Conservation (phyloP, 2,797 vertebrate species). For the Sebastes wilsoni region DNA sequence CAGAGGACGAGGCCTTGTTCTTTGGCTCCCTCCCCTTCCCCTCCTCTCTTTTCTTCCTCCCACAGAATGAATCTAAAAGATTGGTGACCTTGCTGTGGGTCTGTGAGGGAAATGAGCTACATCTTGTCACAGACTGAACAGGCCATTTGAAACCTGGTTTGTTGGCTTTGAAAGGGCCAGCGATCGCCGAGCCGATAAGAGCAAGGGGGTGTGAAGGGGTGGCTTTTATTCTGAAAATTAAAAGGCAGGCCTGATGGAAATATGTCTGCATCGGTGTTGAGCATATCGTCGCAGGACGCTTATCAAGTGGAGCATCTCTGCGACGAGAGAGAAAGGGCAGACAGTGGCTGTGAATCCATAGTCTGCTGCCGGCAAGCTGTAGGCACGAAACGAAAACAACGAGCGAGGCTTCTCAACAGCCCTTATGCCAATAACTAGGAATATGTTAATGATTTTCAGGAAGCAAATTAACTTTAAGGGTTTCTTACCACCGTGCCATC, state of each 20-base stretch:
- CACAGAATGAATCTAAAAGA: slow-evolving; percentile 94
- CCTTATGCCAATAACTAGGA: slow-evolving; percentile 69
- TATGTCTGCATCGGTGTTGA: slow-evolving; percentile 78
- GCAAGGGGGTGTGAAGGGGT: slow-evolving; percentile 71
- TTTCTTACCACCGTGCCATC: slow-evolving; percentile 73
- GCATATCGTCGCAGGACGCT: slow-evolving; percentile 62
- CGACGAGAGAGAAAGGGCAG: slow-evolving; percentile 49
- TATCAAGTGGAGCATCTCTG: slow-evolving; percentile 69
- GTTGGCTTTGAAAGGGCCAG: slow-evolving; percentile 92
- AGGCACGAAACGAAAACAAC: slow-evolving; percentile 63
- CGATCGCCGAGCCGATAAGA: slow-evolving; percentile 88
- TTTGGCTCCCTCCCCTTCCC: slow-evolving; percentile 78
- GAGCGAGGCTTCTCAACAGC: slow-evolving; percentile 59
- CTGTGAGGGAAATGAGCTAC: slow-evolving; percentile 94
- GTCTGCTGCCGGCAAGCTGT: slow-evolving; percentile 53
- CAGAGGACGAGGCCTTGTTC: slow-evolving; percentile 90
- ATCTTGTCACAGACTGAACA: slow-evolving; percentile 93
- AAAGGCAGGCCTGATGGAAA: slow-evolving; percentile 88
- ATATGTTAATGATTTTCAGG: slow-evolving; percentile 77
- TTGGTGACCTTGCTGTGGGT: slow-evolving; percentile 95
- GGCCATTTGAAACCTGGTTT: slow-evolving; percentile 90
- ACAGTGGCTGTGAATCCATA: slow-evolving; percentile 51
- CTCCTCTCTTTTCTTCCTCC: slow-evolving; percentile 83
- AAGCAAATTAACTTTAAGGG: slow-evolving; percentile 77
- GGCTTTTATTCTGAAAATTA: slow-evolving; percentile 89